A percentile compares a stretch with the other conserved stretches of the same genome.
These are phyloP conservation scores for Tenthredo amoena DNA, from an alignment of 2,888 invertebrate species.

Conservation along the genomic window DNA sequence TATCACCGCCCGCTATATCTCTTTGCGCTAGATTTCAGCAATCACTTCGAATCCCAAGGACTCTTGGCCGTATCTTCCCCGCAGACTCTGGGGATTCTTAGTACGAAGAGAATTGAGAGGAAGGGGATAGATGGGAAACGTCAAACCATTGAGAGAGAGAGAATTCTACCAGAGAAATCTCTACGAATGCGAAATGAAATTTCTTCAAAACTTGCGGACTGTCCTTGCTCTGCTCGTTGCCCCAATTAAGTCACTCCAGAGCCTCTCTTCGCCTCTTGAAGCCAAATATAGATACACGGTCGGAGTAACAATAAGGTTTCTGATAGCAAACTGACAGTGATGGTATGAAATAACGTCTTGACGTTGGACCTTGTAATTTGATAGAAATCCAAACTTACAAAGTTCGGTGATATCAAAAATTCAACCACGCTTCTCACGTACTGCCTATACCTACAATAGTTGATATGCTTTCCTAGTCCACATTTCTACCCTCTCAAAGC, in stretches of 20 bases:
- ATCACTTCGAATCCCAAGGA: conserved; percentile 45
- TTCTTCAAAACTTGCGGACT: conserved; percentile 38
- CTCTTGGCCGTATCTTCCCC: conserved; percentile 32
- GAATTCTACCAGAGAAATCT: conserved; percentile 18
- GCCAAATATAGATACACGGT: conserved; percentile 19
- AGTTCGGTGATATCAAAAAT: conserved; percentile 3
- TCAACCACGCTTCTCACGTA: background rate
- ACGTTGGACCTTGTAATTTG: conserved; percentile 4
- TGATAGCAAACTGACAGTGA: background rate
- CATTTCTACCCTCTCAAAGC: background rate
- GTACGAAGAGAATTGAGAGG: background rate
- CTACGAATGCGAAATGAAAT: conserved; percentile 38
- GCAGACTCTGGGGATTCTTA: conserved; percentile 37
- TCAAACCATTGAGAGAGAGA: conserved; percentile 22
- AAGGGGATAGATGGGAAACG: background rate
- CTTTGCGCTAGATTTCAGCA: conserved; percentile 41
- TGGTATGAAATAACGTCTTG: background rate
- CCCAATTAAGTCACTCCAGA: conserved; percentile 44
- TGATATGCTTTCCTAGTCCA: background rate
- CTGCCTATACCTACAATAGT: conserved; percentile 12
- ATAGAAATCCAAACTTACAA: background rate
- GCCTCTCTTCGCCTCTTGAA: conserved; percentile 16
- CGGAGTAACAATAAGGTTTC: background rate
- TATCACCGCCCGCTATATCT: conserved; percentile 25
- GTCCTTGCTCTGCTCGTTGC: conserved; percentile 42